Percentiles rank a stretch among this genome's conserved stretches.
Evolutionary conservation across 2,113 vertebrate genomes (phyloP).

Genomic region (Pyrgilauda ruficollis): DNA sequence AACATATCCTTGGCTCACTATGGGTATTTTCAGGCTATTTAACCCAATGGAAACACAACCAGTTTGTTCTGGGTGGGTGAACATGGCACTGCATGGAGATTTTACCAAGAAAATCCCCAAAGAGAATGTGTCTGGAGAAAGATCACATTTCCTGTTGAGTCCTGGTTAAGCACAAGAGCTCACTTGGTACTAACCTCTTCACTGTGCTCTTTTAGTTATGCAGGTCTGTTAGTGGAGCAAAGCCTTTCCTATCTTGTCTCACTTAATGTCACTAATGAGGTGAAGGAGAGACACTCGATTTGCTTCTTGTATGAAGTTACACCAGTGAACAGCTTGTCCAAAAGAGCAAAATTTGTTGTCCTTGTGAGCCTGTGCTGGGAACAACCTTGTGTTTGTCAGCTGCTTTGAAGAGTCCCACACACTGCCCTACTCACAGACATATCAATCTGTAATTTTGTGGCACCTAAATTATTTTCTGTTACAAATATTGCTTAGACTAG

Average conservation of each 20-base stretch:
- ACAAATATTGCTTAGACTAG: background rate
- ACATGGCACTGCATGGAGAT: background rate
- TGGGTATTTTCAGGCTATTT: background rate
- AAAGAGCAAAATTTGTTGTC: background rate
- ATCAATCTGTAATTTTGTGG: background rate
- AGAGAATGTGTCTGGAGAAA: background rate
- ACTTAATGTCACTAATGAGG: background rate
- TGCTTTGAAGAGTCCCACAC: background rate
- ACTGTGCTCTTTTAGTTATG: background rate
- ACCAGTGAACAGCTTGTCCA: background rate
- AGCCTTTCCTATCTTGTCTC: background rate
- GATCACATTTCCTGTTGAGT: background rate
- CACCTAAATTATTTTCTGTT: background rate
- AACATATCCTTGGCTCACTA: background rate
- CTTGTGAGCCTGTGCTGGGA: background rate
- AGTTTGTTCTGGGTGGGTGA: background rate
- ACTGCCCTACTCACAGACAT: background rate
- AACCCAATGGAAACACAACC: background rate
- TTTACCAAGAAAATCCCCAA: background rate
- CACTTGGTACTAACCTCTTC: background rate
- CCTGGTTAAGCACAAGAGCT: background rate
- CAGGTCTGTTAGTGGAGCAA: background rate
- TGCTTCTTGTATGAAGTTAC: constrained; percentile 3
- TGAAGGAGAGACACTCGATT: background rate
- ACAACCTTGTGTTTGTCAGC: constrained; percentile 16